Conservation (phyloP, 2,113 vertebrate species). For the Rhea pennata region DNA sequence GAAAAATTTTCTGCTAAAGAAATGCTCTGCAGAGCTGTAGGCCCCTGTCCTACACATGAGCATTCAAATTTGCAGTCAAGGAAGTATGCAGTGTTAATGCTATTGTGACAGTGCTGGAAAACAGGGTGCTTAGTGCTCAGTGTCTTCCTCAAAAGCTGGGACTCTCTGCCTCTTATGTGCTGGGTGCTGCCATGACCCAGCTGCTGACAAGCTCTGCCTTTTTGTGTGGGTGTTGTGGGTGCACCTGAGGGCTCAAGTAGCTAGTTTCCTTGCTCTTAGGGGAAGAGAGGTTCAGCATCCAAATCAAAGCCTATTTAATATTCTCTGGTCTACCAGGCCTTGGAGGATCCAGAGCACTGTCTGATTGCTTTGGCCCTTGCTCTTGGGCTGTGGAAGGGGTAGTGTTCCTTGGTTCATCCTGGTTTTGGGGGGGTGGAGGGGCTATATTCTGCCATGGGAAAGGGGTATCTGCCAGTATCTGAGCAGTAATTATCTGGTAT, state of each 20-base stretch:
- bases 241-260: neutral
- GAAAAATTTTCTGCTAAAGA: no score
- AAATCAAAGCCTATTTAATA: no score
- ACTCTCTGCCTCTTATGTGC: no score
- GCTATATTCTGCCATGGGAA: neutral
- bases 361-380: neutral
- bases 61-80: no score
- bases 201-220: rapidly evolving
- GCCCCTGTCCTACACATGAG: no score
- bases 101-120: no score
- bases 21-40: no score
- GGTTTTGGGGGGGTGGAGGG: neutral
- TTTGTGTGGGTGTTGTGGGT: neutral
- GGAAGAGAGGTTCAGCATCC: no score
- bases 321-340: neutral
- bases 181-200: neutral
- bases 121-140: no score
- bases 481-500: neutral
- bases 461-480: neutral
- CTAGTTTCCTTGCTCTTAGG: no score
- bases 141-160: no score
- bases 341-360: neutral
- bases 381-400: neutral
- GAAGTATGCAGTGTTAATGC: no score
- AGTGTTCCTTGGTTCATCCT: neutral